These are phyloP conservation scores for Ochotona princeps DNA, from an alignment of 2,113 vertebrate species.

Conservation along the genomic window DNA sequence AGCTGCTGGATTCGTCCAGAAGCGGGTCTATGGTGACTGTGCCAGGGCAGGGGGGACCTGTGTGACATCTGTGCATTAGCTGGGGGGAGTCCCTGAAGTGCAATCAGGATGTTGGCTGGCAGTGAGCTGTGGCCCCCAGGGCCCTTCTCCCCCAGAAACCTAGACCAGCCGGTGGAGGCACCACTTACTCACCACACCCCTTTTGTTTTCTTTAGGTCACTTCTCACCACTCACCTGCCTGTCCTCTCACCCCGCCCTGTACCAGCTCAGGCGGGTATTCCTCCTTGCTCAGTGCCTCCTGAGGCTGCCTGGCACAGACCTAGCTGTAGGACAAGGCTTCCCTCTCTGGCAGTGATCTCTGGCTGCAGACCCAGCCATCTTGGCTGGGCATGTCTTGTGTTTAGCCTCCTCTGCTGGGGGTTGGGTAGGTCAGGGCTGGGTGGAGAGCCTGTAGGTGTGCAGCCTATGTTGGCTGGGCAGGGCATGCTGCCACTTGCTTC, in stretches of 20 bases:
- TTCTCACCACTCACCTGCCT: not conserved
- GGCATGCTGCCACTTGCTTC: not conserved
- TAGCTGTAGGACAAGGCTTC: not conserved
- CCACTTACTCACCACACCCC: not conserved
- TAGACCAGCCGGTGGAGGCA: not conserved
- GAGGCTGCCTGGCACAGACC: not conserved
- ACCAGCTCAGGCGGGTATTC: not conserved
- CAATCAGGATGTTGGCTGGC: not conserved
- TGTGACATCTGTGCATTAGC: not conserved
- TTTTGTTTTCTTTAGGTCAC: constrained; percentile 16
- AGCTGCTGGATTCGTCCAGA: not conserved
- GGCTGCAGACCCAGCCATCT: not conserved
- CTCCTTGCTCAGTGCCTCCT: not conserved
- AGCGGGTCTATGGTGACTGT: not conserved
- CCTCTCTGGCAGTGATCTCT: not conserved
- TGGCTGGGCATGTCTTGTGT: not conserved
- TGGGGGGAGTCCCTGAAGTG: not conserved
- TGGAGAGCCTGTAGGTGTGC: not conserved
- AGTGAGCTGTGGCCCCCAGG: not conserved
- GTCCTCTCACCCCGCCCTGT: not conserved
- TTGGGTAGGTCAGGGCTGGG: not conserved
- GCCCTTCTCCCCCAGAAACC: not conserved
- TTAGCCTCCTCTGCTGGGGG: not conserved
- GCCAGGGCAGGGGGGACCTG: not conserved
- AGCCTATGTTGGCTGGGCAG: not conserved